These are phyloP conservation scores for Capitulum mitella DNA, from an alignment of 2,888 invertebrate genomes.

Conservation along the genomic window DNA sequence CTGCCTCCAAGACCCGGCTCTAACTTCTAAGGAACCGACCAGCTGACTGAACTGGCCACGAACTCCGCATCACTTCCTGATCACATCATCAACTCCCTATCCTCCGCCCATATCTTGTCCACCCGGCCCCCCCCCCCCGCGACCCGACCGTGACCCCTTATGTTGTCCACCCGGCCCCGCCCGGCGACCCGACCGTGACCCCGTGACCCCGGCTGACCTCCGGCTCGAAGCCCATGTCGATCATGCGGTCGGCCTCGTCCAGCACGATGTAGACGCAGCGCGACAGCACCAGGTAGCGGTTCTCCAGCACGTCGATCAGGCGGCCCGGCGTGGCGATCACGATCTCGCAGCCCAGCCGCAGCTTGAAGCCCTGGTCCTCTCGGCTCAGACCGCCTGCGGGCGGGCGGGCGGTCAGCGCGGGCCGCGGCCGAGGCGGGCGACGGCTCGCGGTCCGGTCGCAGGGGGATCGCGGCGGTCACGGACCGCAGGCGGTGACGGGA, in stretches of 20 bases:
- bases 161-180: neutral
- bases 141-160: too few species aligned
- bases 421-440: neutral
- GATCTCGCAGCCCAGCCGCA: conserved; percentile 96
- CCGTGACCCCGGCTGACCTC: conserved; percentile 38
- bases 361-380: conserved; percentile 95
- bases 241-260: conserved; percentile 98
- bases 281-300: conserved; percentile 89
- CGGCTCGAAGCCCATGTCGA: conserved; percentile 99
- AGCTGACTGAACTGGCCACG: too few species aligned
- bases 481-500: too few species aligned
- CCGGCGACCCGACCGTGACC: neutral
- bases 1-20: too few species aligned
- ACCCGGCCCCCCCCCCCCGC: too few species aligned
- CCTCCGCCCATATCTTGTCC: too few species aligned
- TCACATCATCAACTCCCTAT: too few species aligned
- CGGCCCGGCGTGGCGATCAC: conserved; percentile 99
- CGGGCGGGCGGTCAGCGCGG: too few species aligned
- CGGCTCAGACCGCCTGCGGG: conserved; percentile 64
- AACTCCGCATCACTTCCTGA: too few species aligned
- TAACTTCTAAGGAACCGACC: too few species aligned
- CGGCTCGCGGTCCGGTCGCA: too few species aligned
- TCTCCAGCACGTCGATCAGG: conserved; percentile 96
- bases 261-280: conserved; percentile 97
- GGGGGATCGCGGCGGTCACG: too few species aligned